Conservation (phyloP, 2,797 vertebrate species). For the Hippopotamyrus pictus region DNA sequence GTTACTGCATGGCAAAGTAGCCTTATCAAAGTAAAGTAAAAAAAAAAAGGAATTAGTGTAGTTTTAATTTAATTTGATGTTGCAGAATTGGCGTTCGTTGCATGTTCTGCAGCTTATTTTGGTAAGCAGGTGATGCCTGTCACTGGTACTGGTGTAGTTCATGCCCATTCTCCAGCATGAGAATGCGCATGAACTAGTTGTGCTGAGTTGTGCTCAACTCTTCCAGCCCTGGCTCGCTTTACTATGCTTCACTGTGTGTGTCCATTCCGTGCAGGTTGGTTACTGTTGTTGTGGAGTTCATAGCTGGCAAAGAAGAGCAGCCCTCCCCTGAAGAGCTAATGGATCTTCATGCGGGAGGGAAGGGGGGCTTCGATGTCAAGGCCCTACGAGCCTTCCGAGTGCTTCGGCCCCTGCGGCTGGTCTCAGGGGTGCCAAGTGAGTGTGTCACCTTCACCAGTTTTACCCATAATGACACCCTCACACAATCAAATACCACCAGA, state of each 20-base stretch:
- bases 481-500: not conserved
- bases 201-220: not conserved
- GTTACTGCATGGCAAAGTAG: too few species aligned
- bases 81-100: not conserved
- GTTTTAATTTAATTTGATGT: not conserved
- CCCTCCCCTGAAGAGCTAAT: conserved; percentile 72
- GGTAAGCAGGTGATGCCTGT: not conserved
- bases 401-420: conserved; percentile 89
- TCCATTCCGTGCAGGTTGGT: conserved; percentile 69
- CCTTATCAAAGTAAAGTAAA: too few species aligned
- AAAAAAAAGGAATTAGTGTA: too few species aligned
- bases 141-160: not conserved
- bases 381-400: conserved; percentile 95
- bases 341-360: conserved; percentile 78
- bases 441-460: conserved; percentile 27
- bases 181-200: too few species aligned
- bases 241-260: not conserved
- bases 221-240: not conserved
- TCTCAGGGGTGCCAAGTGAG: conserved; percentile 99
- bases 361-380: conserved; percentile 93
- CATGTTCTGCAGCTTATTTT: not conserved
- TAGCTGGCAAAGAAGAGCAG: conserved; percentile 77
- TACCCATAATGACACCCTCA: not conserved
- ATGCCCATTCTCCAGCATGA: not conserved
- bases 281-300: conserved; percentile 96